Percentiles rank a stretch among this genome's conserved stretches.
phyloP scores from a whole-genome alignment of 2,888 invertebrate genomes.

The Lasius fuliginosus region DNA sequence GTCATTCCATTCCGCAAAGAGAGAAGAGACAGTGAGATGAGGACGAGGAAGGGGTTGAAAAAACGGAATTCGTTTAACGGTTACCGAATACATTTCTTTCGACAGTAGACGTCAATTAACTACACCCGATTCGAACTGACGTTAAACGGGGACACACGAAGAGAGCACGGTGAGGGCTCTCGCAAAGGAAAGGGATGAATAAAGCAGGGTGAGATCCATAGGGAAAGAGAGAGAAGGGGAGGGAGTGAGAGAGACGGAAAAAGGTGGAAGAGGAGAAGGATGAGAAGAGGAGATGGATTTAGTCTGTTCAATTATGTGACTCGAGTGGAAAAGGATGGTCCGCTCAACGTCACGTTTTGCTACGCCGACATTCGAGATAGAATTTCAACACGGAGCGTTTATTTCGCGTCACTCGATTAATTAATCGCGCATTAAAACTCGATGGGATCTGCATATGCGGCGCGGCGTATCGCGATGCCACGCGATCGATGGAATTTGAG shows the following conservation, averaged over 20 bases:
- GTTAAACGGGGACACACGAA: conserved; percentile 65
- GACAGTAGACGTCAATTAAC: conserved; percentile 75
- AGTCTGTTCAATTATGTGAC: conserved; percentile 74
- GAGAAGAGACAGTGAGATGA: conserved; percentile 23
- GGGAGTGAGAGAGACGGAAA: neutral
- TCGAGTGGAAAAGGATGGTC: conserved; percentile 71
- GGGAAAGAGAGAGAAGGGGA: conserved; percentile 6
- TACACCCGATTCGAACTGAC: conserved; percentile 73
- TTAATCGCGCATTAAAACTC: conserved; percentile 57
- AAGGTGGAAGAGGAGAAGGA: conserved; percentile 22
- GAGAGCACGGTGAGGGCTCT: conserved; percentile 54
- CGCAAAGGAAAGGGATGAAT: conserved; percentile 38
- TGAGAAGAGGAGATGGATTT: conserved; percentile 64
- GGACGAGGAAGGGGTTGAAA: conserved; percentile 29
- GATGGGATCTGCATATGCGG: conserved; percentile 31
- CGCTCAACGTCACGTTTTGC: conserved; percentile 71
- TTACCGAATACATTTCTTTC: conserved; percentile 75
- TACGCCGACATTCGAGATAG: conserved; percentile 58
- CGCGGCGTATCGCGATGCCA: conserved; percentile 27
- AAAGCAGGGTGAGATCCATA: conserved; percentile 14
- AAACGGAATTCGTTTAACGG: conserved; percentile 73
- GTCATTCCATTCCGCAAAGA: conserved; percentile 52
- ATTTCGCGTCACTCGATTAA: conserved; percentile 67
- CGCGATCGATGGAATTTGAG: conserved; percentile 39
- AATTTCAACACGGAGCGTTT: conserved; percentile 61